These are phyloP conservation scores for Pelobates fuscus DNA, from an alignment of 2,113 vertebrate genomes.

Conservation along the genomic window DNA sequence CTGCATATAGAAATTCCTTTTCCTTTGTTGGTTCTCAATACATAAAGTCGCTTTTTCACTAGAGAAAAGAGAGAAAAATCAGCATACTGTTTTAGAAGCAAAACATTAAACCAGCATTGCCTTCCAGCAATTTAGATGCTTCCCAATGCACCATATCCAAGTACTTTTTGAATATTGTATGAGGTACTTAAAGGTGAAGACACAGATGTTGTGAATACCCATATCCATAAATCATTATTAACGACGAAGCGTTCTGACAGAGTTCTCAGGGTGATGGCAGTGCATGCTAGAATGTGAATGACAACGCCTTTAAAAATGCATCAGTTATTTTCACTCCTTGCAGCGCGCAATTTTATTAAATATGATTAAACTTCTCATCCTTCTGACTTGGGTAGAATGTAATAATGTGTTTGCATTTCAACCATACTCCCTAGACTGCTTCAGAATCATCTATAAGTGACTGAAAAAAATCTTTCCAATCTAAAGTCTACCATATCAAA, in stretches of 20 bases:
- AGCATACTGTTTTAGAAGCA: conserved; percentile 52
- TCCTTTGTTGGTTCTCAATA: conserved; percentile 10
- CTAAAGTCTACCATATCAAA: conserved; percentile 52
- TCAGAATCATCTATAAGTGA: conserved; percentile 56
- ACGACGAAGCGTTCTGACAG: conserved; percentile 61
- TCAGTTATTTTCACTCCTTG: conserved; percentile 63
- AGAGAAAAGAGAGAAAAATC: conserved; percentile 50
- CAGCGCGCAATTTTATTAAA: conserved; percentile 60
- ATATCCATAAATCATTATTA: conserved; percentile 69
- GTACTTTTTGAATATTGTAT: conserved; percentile 70
- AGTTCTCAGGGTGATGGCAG: conserved; percentile 61
- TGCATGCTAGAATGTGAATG: conserved; percentile 55
- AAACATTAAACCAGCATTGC: conserved; percentile 58
- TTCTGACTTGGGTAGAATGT: conserved; percentile 58
- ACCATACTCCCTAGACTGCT: conserved; percentile 51
- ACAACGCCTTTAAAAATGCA: conserved; percentile 69
- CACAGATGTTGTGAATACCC: conserved; percentile 67
- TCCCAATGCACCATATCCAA: conserved; percentile 65
- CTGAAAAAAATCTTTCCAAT: conserved; percentile 61
- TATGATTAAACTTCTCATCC: conserved; percentile 63
- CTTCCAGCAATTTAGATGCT: conserved; percentile 66
- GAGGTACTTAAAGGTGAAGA: conserved; percentile 69
- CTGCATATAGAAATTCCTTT: conserved; percentile 16
- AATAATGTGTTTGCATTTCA: conserved; percentile 59
- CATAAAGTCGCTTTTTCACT: conserved; percentile 22